Conservation (phyloP, 92 coral and sea anemone species). For the Porites cylindrica region DNA sequence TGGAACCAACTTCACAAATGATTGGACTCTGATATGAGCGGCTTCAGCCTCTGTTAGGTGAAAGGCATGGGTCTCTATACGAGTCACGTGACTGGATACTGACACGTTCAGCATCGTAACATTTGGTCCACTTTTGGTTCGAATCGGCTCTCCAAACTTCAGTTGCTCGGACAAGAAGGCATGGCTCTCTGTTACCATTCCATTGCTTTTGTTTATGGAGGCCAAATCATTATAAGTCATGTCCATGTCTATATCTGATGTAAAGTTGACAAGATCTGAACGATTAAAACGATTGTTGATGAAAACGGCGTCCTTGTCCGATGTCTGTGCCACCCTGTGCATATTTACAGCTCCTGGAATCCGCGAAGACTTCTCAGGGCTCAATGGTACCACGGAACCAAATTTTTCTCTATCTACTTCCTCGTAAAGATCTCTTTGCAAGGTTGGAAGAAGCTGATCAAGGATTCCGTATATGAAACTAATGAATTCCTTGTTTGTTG, state of each 20-base stretch:
- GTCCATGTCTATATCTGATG: conserved; percentile 36
- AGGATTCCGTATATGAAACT: conserved; percentile 40
- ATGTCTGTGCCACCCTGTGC: conserved; percentile 52
- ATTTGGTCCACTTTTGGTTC: conserved; percentile 39
- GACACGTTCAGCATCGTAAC: conserved; percentile 38
- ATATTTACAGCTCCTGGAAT: conserved; percentile 50
- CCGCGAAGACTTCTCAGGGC: conserved; percentile 42
- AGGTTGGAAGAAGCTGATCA: conserved; percentile 50
- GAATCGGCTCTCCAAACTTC: conserved; percentile 47
- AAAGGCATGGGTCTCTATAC: neutral
- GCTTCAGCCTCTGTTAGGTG: neutral
- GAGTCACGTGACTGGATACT: too few species aligned
- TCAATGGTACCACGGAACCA: neutral
- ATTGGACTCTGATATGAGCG: neutral
- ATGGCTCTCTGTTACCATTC: conserved; percentile 42
- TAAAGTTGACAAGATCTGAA: neutral
- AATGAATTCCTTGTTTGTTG: conserved; percentile 30
- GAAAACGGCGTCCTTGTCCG: conserved; percentile 14
- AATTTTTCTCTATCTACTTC: conserved; percentile 45
- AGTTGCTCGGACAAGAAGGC: conserved; percentile 33
- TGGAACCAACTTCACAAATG: neutral
- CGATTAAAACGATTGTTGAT: conserved; percentile 27
- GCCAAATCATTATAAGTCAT: conserved; percentile 22
- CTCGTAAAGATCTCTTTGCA: conserved; percentile 53
- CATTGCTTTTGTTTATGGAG: conserved; percentile 42